Evolutionary conservation across 2,797 vertebrate species (phyloP).

Genomic region (Carcharodon carcharias): DNA sequence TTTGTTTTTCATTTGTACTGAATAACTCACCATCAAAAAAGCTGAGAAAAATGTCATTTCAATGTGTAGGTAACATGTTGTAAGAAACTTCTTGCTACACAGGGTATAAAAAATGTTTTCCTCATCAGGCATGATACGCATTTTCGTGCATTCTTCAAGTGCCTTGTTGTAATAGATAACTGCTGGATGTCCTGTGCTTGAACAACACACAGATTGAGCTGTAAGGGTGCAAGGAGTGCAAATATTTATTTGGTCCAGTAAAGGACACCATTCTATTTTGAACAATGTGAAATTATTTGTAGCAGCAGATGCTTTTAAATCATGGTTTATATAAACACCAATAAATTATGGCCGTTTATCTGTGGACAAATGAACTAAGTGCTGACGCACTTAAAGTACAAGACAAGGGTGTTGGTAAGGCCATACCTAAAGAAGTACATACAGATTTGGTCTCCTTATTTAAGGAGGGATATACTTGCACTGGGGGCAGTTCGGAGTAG

Average conservation of each 20-base stretch:
- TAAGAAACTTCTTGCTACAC: not conserved
- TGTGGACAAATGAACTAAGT: not conserved
- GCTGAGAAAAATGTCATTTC: not conserved
- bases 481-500: not conserved
- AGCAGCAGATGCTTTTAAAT: not conserved
- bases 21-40: not conserved
- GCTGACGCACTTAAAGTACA: not conserved
- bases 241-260: not conserved
- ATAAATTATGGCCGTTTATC: not conserved
- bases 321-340: not conserved
- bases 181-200: not conserved
- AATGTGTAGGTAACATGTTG: not conserved
- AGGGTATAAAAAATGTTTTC: not conserved
- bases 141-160: not conserved
- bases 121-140: not conserved
- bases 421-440: not conserved
- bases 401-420: no score
- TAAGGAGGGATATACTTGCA: not conserved
- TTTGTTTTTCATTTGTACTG: not conserved
- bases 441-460: not conserved
- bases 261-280: not conserved
- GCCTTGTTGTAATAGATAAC: not conserved
- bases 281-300: not conserved
- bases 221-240: not conserved
- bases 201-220: not conserved